Evolutionary conservation across 2,113 vertebrate species (phyloP).

Genomic region (Emydocephalus ijimae): DNA sequence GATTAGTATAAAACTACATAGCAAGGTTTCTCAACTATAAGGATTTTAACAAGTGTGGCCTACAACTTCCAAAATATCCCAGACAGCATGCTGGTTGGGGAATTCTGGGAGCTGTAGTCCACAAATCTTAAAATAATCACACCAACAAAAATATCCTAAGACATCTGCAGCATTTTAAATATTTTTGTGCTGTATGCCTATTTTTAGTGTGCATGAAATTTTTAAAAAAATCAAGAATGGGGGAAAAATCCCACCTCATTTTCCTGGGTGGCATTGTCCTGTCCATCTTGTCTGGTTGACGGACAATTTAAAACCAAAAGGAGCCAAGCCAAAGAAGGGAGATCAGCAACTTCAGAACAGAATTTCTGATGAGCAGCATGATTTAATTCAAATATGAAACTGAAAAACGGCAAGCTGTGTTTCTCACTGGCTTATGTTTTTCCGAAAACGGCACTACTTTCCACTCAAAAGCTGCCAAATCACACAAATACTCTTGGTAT

Average conservation of each 20-base stretch:
- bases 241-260: not conserved
- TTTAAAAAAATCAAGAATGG: not conserved
- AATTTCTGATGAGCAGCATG: not conserved
- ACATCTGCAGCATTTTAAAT: not conserved
- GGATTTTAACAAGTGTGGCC: not conserved
- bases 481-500: too few relatives aligned
- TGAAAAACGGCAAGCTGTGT: not conserved
- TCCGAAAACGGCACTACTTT: not conserved
- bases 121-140: not conserved
- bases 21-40: not conserved
- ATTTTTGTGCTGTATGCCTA: not conserved
- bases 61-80: not conserved
- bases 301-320: not conserved
- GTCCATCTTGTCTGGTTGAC: not conserved
- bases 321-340: not conserved
- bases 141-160: not conserved
- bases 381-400: not conserved
- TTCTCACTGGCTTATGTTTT: too few relatives aligned
- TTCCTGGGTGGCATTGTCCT: not conserved
- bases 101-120: not conserved
- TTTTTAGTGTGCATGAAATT: not conserved
- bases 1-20: not conserved
- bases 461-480: not conserved
- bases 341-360: not conserved
- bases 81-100: not conserved